A percentile compares a stretch with the other conserved stretches of the same genome.
phyloP scores from a whole-genome alignment of 2,888 invertebrate species.

The Tachina lurida region DNA sequence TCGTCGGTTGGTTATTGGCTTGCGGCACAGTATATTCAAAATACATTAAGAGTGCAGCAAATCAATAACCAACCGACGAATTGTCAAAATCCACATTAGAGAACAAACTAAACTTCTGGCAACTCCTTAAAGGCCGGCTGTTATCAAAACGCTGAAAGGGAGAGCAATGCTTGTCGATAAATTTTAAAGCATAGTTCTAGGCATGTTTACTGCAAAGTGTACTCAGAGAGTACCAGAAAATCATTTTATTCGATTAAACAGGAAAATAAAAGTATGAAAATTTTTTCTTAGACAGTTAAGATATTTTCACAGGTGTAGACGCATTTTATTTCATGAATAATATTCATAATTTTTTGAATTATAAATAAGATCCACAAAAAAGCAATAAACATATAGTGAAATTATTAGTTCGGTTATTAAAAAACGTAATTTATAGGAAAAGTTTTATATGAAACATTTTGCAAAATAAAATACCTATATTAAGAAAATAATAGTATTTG shows the following conservation, averaged over 20 bases:
- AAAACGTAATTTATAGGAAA: conserved; percentile 54
- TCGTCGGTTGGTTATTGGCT: too few species aligned
- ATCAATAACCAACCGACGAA: too few species aligned
- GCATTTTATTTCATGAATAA: conserved; percentile 66
- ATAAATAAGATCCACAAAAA: conserved; percentile 43
- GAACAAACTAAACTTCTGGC: too few species aligned
- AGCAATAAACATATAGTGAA: conserved; percentile 56
- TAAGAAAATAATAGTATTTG: conserved; percentile 32
- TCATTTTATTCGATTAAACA: conserved; percentile 25
- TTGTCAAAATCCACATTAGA: too few species aligned
- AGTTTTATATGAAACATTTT: conserved; percentile 57
- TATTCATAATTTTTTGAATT: conserved; percentile 48
- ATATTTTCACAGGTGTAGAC: conserved; percentile 78
- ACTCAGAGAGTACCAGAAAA: conserved; percentile 49
- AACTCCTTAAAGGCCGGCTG: conserved; percentile 35
- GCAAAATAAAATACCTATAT: conserved; percentile 18
- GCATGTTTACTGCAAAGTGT: conserved; percentile 25
- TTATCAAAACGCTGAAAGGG: not conserved
- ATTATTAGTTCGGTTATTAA: conserved; percentile 7
- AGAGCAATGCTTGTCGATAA: conserved; percentile 6
- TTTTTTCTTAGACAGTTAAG: conserved; percentile 74
- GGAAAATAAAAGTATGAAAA: conserved; percentile 48
- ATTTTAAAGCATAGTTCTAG: conserved; percentile 49
- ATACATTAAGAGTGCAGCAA: too few species aligned
- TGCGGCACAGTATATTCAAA: too few species aligned